Evolutionary conservation across 53 echinoderm and acorn worm genomes (phyloP).

Genomic region (Arbacia lixula): DNA sequence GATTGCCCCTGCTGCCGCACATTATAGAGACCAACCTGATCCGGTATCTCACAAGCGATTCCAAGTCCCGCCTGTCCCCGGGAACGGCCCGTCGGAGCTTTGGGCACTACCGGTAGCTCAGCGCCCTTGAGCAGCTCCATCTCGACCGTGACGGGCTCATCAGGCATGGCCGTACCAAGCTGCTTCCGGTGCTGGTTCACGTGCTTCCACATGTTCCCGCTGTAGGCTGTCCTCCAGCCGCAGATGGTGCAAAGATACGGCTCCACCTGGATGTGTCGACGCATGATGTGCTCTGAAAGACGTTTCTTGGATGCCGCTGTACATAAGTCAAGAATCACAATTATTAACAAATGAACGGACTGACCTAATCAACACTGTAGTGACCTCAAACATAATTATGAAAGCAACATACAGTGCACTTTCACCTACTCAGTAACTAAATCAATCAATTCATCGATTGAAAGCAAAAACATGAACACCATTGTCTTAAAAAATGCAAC

Average conservation of each 20-base stretch:
- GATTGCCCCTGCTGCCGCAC: not conserved
- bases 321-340: not conserved
- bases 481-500: no score
- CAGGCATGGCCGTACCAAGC: constrained; percentile 66
- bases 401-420: no score
- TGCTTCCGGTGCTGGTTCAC: constrained; percentile 75
- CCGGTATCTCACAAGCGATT: no score
- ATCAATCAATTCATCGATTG: no score
- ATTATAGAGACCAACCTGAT: not conserved
- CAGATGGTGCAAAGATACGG: constrained; percentile 82
- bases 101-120: constrained; percentile 11
- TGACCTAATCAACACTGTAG: no score
- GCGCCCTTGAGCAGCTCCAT: constrained; percentile 18
- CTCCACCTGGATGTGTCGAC: constrained; percentile 71
- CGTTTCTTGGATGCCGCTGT: constrained; percentile 95
- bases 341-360: not conserved
- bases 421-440: no score
- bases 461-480: no score
- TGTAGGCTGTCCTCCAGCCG: constrained; percentile 89
- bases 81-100: constrained; percentile 21
- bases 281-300: constrained; percentile 85
- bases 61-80: not conserved
- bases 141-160: constrained; percentile 45
- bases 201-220: constrained; percentile 98
- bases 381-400: no score